Evolutionary conservation across 2,888 invertebrate species (phyloP), one percentile per base, ranked within the genome.

Genomic region (Leptinotarsa peninsularis): DNA sequence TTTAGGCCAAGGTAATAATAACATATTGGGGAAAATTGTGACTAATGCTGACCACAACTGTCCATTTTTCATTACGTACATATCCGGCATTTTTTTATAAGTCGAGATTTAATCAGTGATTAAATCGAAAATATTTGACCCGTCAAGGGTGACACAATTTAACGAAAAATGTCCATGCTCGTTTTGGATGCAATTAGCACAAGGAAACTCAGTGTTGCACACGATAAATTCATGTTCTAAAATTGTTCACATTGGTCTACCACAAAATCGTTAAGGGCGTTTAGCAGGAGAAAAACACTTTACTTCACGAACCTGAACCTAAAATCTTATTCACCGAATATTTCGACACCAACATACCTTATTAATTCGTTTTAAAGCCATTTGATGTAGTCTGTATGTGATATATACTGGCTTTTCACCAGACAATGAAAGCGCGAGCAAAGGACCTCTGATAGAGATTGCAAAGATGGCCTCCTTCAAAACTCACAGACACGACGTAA

Each of bases 311-410:
- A 78, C 71, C 71, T 78, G 73, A 80, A 78, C 80, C 80, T 79
- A 78, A 75, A 73, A 79, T 78, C 73, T 71, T 78, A 77, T 80
- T 74, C 77, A 82, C 76, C 76, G 81, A 76, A 81, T 82, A 78
- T 80, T 82, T 76, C 80, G 83, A 84, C 85, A 85, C 87, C 89
- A 90, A 93, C 93, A 89, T 93, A 95, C 95, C 96, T 96, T 96
- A 93, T 96, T 96, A 93, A 96, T 96, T 95, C 96, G 94, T 94
- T 96, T 96, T 94, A 96, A 95, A 93, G 96, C 96, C 96, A 96
- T 96, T 93, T 93, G 91, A 91, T 90, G 91, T 90, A 85, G 82
- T 91, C 90, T 90, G 90, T 91, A 90, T 90, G 91, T 92, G 91
- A 91, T 92, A 91, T 91, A 91, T 91, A 92, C 93, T 92, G 92